Evolutionary conservation across 2,888 invertebrate species (phyloP), one percentile per base, ranked within the genome.

Genomic region (Lochmaea crataegi): DNA sequence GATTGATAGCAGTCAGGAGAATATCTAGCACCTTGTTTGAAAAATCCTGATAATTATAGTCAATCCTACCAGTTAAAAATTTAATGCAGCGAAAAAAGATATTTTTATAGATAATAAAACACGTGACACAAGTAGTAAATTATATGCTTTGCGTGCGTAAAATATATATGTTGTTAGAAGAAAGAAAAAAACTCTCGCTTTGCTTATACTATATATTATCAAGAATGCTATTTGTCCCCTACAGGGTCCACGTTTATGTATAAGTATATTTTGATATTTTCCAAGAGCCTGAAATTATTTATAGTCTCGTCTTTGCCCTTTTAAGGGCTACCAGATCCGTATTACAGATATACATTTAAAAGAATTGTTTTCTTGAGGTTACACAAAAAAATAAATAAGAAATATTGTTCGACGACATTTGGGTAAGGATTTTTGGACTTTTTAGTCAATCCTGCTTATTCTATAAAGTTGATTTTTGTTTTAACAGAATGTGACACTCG

Each of bases 111-210:
- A 68, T 60, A 60, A 68, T 26, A 48, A 18, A 48, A 51, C 68
- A 68, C 60, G 68, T 68, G 26, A 48, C 45, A 60, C 60, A 68
- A 12, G 67, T 16, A 58, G 67, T 67, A 58, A 67, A 67, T 67
- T 67, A 57, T 16, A 48, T 16, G 32, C 14, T 18, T 68, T 32
- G 68, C 68, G 68, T 68, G 68, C 60, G 48, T 60, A 48, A 53
- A 68, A 68, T 60, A 58, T 67, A 26, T 58, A 45, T 45, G 42
- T 67, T 45, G 41, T 56, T 5, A 56, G 12, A 0, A 18, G 57
- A 38, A 53, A 56, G 51, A 9, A 65, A 65, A 67, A 58, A 14
- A 12, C n/a, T 58, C 9, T n/a, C 14, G 32, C 12, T 58, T 10
- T 18, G 12, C 56, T 26, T 16, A 56, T 26, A 26, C 56, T 12